A percentile compares a stretch with the other conserved stretches of the same genome.
These are phyloP conservation scores for Pseudopipra pipra DNA, from an alignment of 2,113 vertebrate species.

Conservation along the genomic window DNA sequence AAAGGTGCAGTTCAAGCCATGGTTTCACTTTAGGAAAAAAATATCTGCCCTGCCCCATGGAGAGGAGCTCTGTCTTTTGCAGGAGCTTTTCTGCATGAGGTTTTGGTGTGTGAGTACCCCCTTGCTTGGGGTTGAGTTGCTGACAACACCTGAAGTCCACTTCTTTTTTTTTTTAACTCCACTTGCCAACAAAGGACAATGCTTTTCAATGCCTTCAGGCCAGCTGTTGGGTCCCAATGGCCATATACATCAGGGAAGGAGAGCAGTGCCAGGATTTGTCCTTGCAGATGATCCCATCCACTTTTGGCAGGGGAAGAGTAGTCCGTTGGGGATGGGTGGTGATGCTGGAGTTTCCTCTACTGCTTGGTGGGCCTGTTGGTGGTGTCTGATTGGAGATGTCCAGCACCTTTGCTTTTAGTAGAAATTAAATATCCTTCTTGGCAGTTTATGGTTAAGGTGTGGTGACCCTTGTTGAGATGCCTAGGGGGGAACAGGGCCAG, in stretches of 20 bases:
- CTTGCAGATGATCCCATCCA: rapidly evolving
- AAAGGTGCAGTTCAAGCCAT: not conserved
- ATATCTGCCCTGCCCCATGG: rapidly evolving
- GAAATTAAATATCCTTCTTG: not conserved
- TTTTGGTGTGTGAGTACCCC: not conserved
- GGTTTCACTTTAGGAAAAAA: not conserved
- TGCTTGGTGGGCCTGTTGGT: not conserved
- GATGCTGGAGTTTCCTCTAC: not conserved
- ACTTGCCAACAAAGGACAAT: not conserved
- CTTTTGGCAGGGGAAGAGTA: not conserved
- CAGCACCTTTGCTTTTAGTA: not conserved
- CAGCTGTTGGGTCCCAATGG: not conserved
- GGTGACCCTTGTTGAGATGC: not conserved
- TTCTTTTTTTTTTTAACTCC: not conserved
- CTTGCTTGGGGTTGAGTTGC: not conserved
- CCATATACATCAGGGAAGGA: not conserved
- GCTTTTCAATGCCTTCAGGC: not conserved
- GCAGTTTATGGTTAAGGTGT: not conserved
- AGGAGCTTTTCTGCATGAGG: not conserved
- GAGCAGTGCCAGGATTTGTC: rapidly evolving
- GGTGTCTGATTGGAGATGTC: not conserved
- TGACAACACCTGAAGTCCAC: not conserved
- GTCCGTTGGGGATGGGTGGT: not conserved
- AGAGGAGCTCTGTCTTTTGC: not conserved
- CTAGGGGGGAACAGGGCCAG: not conserved